phyloP scores from a whole-genome alignment of 2,797 vertebrate genomes.

The Acanthornis magna region DNA sequence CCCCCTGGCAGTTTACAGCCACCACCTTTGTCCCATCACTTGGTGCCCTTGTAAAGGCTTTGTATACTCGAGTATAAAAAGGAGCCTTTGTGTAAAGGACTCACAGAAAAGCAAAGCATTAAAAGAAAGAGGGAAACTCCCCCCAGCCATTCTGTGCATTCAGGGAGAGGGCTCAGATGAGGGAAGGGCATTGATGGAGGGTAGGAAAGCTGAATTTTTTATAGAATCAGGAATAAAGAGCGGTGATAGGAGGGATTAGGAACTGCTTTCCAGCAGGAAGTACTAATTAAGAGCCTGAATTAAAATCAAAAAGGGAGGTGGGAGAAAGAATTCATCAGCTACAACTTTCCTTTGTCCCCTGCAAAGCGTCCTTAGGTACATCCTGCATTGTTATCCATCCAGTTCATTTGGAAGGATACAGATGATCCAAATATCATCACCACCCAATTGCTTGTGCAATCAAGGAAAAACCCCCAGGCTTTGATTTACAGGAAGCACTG shows the following conservation, averaged over 20 bases:
- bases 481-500: conserved; percentile 14
- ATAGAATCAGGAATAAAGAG: background rate
- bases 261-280: background rate
- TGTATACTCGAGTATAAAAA: background rate
- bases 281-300: background rate
- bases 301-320: background rate
- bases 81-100: background rate
- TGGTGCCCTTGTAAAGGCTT: background rate
- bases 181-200: background rate
- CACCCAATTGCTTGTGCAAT: conserved; percentile 41
- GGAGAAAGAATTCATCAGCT: background rate
- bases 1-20: background rate
- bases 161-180: background rate
- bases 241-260: background rate
- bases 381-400: background rate
- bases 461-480: background rate
- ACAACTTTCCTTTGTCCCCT: background rate
- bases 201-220: background rate
- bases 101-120: background rate
- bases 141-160: background rate
- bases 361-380: background rate
- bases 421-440: background rate
- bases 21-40: background rate
- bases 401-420: background rate
- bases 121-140: background rate